Base-by-base conservation (phyloP, 2,888 invertebrate genomes). In the Achlya flavicornis region DNA sequence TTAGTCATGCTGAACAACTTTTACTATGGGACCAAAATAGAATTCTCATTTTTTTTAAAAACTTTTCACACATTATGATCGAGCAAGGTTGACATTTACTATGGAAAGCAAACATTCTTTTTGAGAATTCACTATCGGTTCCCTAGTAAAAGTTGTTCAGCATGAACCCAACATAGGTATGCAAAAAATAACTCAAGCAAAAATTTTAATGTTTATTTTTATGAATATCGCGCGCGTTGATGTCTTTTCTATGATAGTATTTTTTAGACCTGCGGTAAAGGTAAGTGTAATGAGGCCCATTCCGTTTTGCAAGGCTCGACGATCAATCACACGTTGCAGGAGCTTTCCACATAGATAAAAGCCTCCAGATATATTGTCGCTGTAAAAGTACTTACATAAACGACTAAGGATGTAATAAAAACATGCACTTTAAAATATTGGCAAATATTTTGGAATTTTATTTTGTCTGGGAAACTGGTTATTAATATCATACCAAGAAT, bases 181-280 rank as follows among this genome's bases (percentile, higher is more conserved):
- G 3, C 11, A 12, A 41, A 12, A 41, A 41, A 41, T 41, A 41
- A 41, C 35, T 35, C 3, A 35, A 35, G 0, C 35, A 35, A 35
- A 3, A 1, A 38, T 38, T 38, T 38, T 10, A 10, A 38, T 38
- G 38, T 38, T 10, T 1, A 10, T 4, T 41, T 41, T 12, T 48
- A 7, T 48, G 6, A 16, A 48, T 16, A 48, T 61, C 57, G 68
- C 66, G 67, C 81, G 81, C 84, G 84, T 85, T 83, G 83, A 84
- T 80, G 84, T 85, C 84, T 84, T 81, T 82, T 79, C 66, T 71
- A 77, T 67, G 60, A 69, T 61, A 64, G 48, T 63, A n/a, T 67
- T 66, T 67, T 65, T 6, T 64, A 43, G 35, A 33, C 33, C 7
- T 35, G 26, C 8, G 57, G 32, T 5, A 61, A 46, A 41, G 33